Percentiles rank a stretch among this genome's conserved stretches.
Evolutionary conservation across 2,113 vertebrate genomes (phyloP).

Genomic region (Bufo bufo): DNA sequence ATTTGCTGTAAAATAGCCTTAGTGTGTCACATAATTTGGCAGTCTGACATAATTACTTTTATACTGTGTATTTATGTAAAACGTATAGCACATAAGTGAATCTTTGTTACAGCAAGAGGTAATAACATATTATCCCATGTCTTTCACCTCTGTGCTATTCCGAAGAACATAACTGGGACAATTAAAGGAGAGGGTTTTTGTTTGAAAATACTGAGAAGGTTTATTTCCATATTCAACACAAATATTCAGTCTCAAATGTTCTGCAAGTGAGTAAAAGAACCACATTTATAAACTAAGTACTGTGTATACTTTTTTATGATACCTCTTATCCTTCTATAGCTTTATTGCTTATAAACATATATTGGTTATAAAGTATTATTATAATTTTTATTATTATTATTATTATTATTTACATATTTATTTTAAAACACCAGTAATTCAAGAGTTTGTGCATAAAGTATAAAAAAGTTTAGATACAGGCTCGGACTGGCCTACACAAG

Average conservation of each 20-base stretch:
- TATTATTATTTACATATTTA: too few relatives aligned
- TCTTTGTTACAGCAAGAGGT: slow-evolving; percentile 12
- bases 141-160: slow-evolving; percentile 23
- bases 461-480: too few relatives aligned
- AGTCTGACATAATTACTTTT: slow-evolving; percentile 51
- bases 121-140: slow-evolving; percentile 18
- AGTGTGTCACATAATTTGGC: slow-evolving; percentile 41
- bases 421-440: too few relatives aligned
- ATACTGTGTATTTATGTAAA: slow-evolving; percentile 41
- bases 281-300: not conserved
- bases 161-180: slow-evolving; percentile 1
- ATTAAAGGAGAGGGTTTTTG: not conserved
- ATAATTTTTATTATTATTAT: too few relatives aligned
- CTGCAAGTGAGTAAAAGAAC: not conserved
- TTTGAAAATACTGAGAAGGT: not conserved
- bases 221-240: not conserved
- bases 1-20: slow-evolving; percentile 40
- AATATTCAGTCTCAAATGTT: not conserved
- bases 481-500: too few relatives aligned
- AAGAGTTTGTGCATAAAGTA: too few relatives aligned
- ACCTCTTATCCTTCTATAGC: not conserved
- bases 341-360: not conserved
- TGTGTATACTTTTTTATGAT: not conserved
- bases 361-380: too few relatives aligned
- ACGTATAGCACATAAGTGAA: slow-evolving; percentile 34